Evolutionary conservation across 2,888 invertebrate species (phyloP), one percentile per base, ranked within the genome.

Genomic region (Pandemis cinnamomeana): DNA sequence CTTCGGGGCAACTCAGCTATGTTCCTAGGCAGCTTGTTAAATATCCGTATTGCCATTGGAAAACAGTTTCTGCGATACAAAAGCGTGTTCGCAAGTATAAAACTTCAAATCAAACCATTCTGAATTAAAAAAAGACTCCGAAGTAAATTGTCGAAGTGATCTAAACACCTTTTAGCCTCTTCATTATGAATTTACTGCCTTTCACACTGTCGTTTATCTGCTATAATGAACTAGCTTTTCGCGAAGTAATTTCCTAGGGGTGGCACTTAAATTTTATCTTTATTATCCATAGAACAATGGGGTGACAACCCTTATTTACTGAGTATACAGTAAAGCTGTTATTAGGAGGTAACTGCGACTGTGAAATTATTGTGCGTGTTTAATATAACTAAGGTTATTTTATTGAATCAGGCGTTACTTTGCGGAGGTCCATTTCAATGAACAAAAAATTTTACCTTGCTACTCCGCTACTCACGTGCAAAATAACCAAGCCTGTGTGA

Each of bases 181-280:
- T 46, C 46, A 46, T 46, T 63, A 20, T 63, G 20, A 63, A 63
- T 63, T 63, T 20, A 63, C 41, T 42, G 7, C 20, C 20, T 10
- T 41, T 15, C 13, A 27, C 46, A 48, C 36, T 66, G 13, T 63
- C 67, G 62, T 72, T 69, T 64, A 63, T 69, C 46, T 44, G 13
- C 41, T 51, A 60, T 58, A 73, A 73, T 58, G 63, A 64, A 73
- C 73, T 64, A 69, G 73, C 64, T 8, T 44, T 69, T 51, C 69
- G 55, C 74, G 74, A 75, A 79, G 77, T 80, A 80, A 83, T 83
- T 78, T 79, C 78, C 76, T 79, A 78, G 77, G 76, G 77, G 69
- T 64, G 20, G 78, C 78, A 75, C 74, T 81, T 79, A 80, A 82
- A 83, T 82, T 83, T 84, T 80, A 84, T 84, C 83, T 83, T 82